phyloP scores from a whole-genome alignment of 2,888 invertebrate genomes.

The Venustoraphidia nigricollis region DNA sequence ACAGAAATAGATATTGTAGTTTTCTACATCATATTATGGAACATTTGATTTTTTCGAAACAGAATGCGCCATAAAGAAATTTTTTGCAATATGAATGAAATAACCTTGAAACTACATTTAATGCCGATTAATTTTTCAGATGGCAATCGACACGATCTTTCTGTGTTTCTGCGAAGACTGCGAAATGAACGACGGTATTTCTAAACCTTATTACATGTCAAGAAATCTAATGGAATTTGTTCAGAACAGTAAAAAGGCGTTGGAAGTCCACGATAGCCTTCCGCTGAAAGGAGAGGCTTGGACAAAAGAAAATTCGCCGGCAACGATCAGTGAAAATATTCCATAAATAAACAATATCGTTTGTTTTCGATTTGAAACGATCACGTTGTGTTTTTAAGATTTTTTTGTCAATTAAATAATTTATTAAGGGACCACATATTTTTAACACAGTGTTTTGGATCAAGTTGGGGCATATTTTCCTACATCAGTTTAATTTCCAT shows the following conservation, averaged over 20 bases:
- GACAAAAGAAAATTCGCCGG: background rate
- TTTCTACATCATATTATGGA: no score
- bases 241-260: slow-evolving; percentile 38
- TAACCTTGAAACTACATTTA: background rate
- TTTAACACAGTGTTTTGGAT: no score
- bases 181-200: slow-evolving; percentile 44
- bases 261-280: slow-evolving; percentile 16
- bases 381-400: slow-evolving; percentile 10
- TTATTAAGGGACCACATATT: slow-evolving; percentile 8
- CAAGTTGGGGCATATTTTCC: no score
- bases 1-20: no score
- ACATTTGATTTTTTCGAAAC: no score
- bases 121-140: slow-evolving; percentile 27
- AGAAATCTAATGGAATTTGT: slow-evolving; percentile 48
- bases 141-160: slow-evolving; percentile 53
- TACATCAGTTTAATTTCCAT: no score
- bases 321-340: background rate
- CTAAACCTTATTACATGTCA: slow-evolving; percentile 47
- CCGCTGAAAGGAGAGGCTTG: background rate
- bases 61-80: no score
- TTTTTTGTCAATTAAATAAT: slow-evolving; percentile 11
- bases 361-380: slow-evolving; percentile 7
- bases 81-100: no score
- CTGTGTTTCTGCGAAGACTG: slow-evolving; percentile 55
- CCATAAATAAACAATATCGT: slow-evolving; percentile 7